A percentile compares a stretch with the other conserved stretches of the same genome.
Evolutionary conservation across 2,797 vertebrate species (phyloP).

Genomic region (Chaunax sp.): DNA sequence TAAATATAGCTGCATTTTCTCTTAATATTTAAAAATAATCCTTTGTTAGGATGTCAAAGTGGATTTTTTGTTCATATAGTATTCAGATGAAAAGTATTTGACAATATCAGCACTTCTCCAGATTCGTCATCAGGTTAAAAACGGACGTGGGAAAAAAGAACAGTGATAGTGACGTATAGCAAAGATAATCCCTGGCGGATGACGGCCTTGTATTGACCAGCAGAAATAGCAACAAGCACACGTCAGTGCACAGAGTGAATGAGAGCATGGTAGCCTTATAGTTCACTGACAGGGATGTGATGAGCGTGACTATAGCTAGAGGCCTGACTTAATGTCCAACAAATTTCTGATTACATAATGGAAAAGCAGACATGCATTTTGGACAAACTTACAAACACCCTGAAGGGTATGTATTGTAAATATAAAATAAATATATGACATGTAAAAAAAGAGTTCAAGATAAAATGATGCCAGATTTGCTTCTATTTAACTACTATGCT

Average conservation of each 20-base stretch:
- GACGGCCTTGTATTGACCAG: background rate
- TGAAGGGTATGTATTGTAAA: background rate
- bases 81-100: background rate
- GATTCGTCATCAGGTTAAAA: background rate
- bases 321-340: slow-evolving; percentile 1
- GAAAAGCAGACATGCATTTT: background rate
- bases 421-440: background rate
- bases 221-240: slow-evolving; percentile 9
- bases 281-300: background rate
- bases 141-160: background rate
- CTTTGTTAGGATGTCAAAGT: background rate
- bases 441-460: no score
- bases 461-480: no score
- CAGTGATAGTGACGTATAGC: background rate
- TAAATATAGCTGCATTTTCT: no score
- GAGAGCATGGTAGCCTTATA: background rate
- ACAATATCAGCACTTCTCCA: background rate
- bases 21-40: no score
- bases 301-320: background rate
- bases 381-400: background rate
- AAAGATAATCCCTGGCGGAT: background rate
- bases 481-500: background rate
- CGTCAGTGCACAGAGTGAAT: slow-evolving; percentile 5
- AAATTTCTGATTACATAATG: background rate
- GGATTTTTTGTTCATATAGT: background rate